These are phyloP conservation scores for Epirrhoe tristata DNA, from an alignment of 2,888 invertebrate genomes.

Conservation along the genomic window DNA sequence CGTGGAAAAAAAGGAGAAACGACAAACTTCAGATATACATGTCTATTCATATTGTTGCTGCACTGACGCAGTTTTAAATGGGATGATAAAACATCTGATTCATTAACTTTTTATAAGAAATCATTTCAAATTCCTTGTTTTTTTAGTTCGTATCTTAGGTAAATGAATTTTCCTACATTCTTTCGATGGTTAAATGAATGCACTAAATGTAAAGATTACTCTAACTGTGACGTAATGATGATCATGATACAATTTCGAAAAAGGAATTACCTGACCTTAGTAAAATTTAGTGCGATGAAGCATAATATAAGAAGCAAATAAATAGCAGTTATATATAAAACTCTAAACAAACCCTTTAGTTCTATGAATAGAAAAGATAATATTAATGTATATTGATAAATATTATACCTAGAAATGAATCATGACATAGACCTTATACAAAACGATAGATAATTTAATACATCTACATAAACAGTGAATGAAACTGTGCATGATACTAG, in stretches of 20 bases:
- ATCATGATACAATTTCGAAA: conserved; percentile 48
- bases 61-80: conserved; percentile 55
- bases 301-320: conserved; percentile 68
- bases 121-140: background rate
- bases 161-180: background rate
- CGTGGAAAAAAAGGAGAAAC: conserved; percentile 84
- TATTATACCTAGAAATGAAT: conserved; percentile 37
- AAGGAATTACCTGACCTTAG: conserved; percentile 40
- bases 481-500: conserved; percentile 53
- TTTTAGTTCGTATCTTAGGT: background rate
- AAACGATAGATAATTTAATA: conserved; percentile 37
- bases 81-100: conserved; percentile 29
- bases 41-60: conserved; percentile 59
- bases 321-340: conserved; percentile 58
- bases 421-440: conserved; percentile 43
- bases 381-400: conserved; percentile 42
- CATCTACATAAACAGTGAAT: conserved; percentile 52
- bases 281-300: conserved; percentile 62
- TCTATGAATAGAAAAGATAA: conserved; percentile 53
- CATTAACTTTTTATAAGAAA: conserved; percentile 2
- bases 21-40: conserved; percentile 80
- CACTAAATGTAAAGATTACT: conserved; percentile 27
- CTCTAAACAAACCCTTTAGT: conserved; percentile 60
- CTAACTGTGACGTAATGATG: conserved; percentile 56
- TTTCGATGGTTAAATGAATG: conserved; percentile 1